These are phyloP conservation scores for Hippopotamus amphibius DNA, from an alignment of 2,113 vertebrate genomes.

Conservation along the genomic window DNA sequence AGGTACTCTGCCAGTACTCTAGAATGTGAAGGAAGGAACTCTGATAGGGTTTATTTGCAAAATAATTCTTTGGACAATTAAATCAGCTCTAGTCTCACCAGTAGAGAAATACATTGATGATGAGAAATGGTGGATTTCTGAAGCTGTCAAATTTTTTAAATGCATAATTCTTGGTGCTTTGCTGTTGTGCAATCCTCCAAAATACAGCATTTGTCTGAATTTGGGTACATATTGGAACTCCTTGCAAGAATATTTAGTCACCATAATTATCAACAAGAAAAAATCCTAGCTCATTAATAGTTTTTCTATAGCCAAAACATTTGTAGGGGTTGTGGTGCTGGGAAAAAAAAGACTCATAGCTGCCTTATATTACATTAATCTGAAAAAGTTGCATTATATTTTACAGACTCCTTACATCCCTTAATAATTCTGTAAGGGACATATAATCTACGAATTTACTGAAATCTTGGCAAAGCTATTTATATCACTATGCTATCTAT, in stretches of 20 bases:
- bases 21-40: neutral
- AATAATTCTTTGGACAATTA: neutral
- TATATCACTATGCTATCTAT: neutral
- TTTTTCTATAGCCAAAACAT: neutral
- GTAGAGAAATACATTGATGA: neutral
- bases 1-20: neutral
- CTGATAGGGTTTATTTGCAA: neutral
- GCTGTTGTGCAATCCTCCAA: neutral
- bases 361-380: neutral
- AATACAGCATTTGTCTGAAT: neutral
- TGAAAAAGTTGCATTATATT: neutral
- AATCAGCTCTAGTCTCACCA: neutral
- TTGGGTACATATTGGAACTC: neutral
- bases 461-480: neutral
- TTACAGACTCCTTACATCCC: neutral
- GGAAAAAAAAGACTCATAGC: neutral
- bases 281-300: neutral
- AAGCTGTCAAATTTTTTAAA: neutral
- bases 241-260: constrained; percentile 7
- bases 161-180: neutral
- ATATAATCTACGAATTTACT: neutral
- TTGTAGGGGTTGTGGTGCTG: neutral
- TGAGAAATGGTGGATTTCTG: neutral
- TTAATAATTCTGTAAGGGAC: neutral
- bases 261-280: neutral